A percentile compares a stretch with the other conserved stretches of the same genome.
These are phyloP conservation scores for Halichondria panicea DNA, from an alignment of 37 sponge, comb jelly and placozoan genomes.

Conservation along the genomic window DNA sequence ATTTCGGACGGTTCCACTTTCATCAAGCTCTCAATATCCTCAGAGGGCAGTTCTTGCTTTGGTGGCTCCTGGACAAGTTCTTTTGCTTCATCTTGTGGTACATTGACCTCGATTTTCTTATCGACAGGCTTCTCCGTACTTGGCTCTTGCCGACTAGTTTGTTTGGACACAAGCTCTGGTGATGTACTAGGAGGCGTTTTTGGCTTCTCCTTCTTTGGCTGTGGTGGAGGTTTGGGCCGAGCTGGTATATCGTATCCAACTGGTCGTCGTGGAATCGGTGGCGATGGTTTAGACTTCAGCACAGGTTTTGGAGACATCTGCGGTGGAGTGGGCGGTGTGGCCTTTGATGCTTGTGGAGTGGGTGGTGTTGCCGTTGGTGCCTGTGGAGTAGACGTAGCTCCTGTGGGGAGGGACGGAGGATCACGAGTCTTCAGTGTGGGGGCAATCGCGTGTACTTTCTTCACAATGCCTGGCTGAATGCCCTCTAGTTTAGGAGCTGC, in stretches of 20 bases:
- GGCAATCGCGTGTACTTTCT: neutral
- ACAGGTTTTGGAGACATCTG: neutral
- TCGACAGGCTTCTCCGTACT: no score
- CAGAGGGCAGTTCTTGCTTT: neutral
- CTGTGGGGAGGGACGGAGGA: neutral
- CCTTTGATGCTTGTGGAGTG: neutral
- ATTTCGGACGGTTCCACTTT: no score
- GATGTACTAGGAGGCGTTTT: no score
- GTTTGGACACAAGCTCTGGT: no score
- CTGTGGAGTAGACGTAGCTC: neutral
- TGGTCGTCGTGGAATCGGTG: neutral
- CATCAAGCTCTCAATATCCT: neutral
- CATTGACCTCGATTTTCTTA: no score
- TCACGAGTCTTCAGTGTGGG: neutral
- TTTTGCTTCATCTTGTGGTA: neutral
- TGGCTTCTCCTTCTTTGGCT: no score
- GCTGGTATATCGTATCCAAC: neutral
- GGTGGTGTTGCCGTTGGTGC: neutral
- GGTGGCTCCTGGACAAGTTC: neutral
- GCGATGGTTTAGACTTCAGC: neutral
- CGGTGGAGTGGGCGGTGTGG: neutral
- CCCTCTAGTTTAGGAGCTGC: conserved; percentile 17
- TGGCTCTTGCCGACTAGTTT: no score
- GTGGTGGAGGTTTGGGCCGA: no score
- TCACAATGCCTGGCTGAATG: neutral